Evolutionary conservation across 2,113 vertebrate genomes (phyloP).

Genomic region (Mellivora capensis): DNA sequence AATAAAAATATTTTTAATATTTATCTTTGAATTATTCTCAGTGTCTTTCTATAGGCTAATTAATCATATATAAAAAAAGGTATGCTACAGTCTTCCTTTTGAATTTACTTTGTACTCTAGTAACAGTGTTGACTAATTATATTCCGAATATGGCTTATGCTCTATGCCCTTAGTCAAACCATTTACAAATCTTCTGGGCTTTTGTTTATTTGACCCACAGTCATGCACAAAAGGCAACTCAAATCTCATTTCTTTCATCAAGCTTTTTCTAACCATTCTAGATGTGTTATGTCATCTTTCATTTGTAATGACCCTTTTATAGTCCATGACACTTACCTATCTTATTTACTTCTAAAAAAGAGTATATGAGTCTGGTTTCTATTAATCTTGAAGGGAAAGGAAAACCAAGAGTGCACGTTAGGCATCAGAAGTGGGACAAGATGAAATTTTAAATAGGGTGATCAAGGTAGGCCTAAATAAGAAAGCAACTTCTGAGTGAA

Average conservation of each 20-base stretch:
- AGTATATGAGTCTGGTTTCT: not conserved
- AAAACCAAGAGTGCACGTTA: not conserved
- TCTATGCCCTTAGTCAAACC: not conserved
- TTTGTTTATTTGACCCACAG: not conserved
- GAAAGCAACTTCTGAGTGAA: not conserved
- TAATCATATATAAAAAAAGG: not conserved
- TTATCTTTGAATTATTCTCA: not conserved
- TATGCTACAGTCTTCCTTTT: not conserved
- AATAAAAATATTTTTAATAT: not conserved
- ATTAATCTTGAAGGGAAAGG: not conserved
- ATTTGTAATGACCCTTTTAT: not conserved
- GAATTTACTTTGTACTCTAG: not conserved
- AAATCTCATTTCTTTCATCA: not conserved
- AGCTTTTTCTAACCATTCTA: not conserved
- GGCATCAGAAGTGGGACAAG: not conserved
- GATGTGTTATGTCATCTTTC: not conserved
- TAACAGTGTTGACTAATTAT: not conserved
- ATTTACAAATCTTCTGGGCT: not conserved
- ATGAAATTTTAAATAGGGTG: not conserved
- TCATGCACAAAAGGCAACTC: not conserved
- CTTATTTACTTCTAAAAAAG: not conserved
- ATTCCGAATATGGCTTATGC: not conserved
- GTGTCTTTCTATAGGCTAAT: not conserved
- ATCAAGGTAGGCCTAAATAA: not conserved
- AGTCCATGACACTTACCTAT: not conserved